Percentiles rank a stretch among this genome's conserved stretches.
Evolutionary conservation across 1,140 invertebrate genomes (phyloP).

Genomic region (Tetraneura akinire): DNA sequence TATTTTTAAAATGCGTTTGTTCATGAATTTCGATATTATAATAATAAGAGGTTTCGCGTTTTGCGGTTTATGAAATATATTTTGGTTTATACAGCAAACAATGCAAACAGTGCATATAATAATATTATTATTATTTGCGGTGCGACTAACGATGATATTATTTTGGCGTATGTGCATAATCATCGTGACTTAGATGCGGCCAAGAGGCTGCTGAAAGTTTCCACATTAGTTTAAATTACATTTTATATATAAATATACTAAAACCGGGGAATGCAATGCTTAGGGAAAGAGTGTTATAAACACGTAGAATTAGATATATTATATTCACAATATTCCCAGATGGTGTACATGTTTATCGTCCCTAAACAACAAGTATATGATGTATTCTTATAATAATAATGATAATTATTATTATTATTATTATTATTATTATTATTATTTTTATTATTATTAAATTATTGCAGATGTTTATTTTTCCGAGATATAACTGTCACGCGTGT

Average conservation of each 20-base stretch:
- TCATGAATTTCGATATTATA: neutral
- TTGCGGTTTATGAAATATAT: neutral
- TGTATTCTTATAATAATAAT: too few species aligned
- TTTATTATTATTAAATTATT: too few species aligned
- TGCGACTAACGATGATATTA: neutral
- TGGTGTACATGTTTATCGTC: neutral
- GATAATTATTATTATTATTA: too few species aligned
- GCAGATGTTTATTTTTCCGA: neutral
- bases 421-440: neutral
- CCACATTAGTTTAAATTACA: constrained; percentile 28
- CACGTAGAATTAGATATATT: too few species aligned
- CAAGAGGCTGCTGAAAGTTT: neutral
- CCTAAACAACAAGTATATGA: neutral
- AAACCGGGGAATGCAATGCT: neutral
- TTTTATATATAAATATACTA: neutral
- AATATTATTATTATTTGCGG: too few species aligned
- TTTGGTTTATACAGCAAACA: neutral
- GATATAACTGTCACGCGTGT: neutral
- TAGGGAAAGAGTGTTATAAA: too few species aligned
- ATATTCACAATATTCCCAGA: neutral
- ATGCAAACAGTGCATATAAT: neutral
- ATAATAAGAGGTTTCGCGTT: neutral
- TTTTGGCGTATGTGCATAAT: neutral
- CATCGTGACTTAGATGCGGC: neutral
- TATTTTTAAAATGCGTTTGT: neutral